Base-by-base conservation (phyloP, 2,888 invertebrate species). In the Drosophila meridiana region DNA sequence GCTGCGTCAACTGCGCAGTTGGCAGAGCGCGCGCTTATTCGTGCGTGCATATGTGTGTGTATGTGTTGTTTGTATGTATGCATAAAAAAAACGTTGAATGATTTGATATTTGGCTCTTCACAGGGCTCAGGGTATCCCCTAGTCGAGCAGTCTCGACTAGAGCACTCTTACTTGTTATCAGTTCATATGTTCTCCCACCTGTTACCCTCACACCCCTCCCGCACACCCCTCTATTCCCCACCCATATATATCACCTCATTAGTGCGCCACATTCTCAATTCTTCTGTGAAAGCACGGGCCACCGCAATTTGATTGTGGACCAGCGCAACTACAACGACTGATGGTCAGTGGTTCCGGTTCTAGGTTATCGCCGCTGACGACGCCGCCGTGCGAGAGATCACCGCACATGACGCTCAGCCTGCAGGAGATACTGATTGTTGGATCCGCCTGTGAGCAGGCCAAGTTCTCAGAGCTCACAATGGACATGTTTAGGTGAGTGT, bases 401-500 rank as follows among this genome's bases (percentile, higher is more conserved):
- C 95, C 97, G 75, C 96, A 97, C 87, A 97, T 98, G 96, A 96
- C 96, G 91, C 94, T 98, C 80, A 96, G 96, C 43, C 95, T 99
- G 55, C 98, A 98, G 94, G 99, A 99, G 94, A 98, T 98, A 78
- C 94, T 99, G 68, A 98, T 99, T 80, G 96, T 99, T 69, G 99
- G 99, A 69, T 98, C 98, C 93, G 96, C 97, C 89, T 95, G 96
- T 79, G 97, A 98, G 91, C 99, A 99, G 94, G 97, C 98, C 40
- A 98, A 98, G 93, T 99, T 98, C 94, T 98, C 98, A 82, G 99
- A 99, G 93, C 94, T 99, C 82, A 99, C 99, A 14, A 96, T 99
- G 95, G 99, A 99, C 94, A 99, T 99, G 99, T 99, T 97, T 93
- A 91, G 93, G 93, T 93, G 71, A 82, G n/a, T 56, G n/a, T 56